A percentile compares a stretch with the other conserved stretches of the same genome.
phyloP scores from a whole-genome alignment of 2,113 vertebrate species.

The Oreotrochilus melanogaster region DNA sequence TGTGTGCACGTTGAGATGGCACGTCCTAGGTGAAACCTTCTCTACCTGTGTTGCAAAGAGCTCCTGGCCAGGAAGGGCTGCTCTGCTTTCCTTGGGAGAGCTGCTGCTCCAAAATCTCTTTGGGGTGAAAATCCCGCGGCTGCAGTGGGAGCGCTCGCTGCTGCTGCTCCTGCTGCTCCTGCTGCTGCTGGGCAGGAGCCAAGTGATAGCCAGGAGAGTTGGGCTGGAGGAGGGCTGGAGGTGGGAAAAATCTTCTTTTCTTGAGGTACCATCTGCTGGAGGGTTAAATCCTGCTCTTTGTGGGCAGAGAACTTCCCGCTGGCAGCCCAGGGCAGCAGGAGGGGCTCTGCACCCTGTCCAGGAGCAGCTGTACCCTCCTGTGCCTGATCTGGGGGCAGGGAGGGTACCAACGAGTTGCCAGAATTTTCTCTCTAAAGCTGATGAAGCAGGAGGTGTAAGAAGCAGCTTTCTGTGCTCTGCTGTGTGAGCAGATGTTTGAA shows the following conservation, averaged over 20 bases:
- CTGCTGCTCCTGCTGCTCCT: background rate
- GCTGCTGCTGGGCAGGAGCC: background rate
- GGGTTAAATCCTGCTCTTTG: background rate
- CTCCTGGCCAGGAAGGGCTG: background rate
- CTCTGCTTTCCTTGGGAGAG: background rate
- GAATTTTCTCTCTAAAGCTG: background rate
- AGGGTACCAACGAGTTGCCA: background rate
- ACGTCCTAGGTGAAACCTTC: accelerated
- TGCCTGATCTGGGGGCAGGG: accelerated
- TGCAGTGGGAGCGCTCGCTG: accelerated
- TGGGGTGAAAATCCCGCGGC: background rate
- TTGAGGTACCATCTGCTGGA: background rate
- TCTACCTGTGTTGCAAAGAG: accelerated
- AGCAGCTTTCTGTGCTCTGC: background rate
- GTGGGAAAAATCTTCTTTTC: background rate
- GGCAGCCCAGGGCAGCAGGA: accelerated
- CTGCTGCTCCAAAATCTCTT: accelerated
- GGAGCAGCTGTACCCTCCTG: background rate
- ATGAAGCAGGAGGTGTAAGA: background rate
- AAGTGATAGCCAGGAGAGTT: background rate
- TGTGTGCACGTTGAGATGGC: background rate
- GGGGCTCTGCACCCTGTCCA: background rate
- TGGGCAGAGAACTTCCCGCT: background rate
- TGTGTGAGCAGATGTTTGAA: background rate
- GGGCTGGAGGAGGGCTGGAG: background rate